Base-by-base conservation (phyloP, 2,888 invertebrate genomes). In the Cataglyphis rosenhaueri region DNA sequence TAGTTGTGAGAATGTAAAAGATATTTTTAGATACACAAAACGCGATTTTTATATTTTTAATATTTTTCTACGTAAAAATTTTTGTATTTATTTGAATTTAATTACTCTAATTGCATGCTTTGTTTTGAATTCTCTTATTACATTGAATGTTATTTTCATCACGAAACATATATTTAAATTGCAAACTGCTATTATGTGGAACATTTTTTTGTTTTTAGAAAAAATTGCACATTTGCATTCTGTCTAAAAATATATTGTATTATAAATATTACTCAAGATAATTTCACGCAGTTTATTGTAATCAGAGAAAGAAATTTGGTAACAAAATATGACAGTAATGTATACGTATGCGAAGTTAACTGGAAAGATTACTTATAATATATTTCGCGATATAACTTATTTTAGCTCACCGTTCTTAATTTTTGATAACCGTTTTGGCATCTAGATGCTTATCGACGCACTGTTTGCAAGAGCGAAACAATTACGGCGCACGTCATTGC, bases 361-460 rank as follows among this genome's bases (percentile, higher is more conserved):
- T 57, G 38, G 12, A 64, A 41, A 65, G n/a, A 52, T 25, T 4
- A 3, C 12, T 41, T 5, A 15, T 32, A 74, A 75, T 38, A 21
- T 25, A 9, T 18, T 44, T 21, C 3, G 32, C 55, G 29, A 66
- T 66, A 35, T 38, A 32, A 68, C 6, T 41, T 5, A 35, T 25
- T 68, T 57, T 32, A 32, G 6, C 3, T 6, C 21, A 18, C 32
- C n/a, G 8, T 18, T 52, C 59, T 59, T 78, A 70, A 70, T 71
- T 25, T 5, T 59, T 61, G 59, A 79, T 41, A 35, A 48, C 48
- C 38, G n/a, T 79, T 25, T 79, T n/a, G 59, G 0, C 32, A 48
- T 35, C 55, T 38, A 12, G 25, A 18, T 8, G 59, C 32, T 71
- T 61, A 71, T 79, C 78, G 35, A 25, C 25, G 66, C 55, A 35